phyloP scores from a whole-genome alignment of 2,888 invertebrate species.

The Eubasilissa splendida region DNA sequence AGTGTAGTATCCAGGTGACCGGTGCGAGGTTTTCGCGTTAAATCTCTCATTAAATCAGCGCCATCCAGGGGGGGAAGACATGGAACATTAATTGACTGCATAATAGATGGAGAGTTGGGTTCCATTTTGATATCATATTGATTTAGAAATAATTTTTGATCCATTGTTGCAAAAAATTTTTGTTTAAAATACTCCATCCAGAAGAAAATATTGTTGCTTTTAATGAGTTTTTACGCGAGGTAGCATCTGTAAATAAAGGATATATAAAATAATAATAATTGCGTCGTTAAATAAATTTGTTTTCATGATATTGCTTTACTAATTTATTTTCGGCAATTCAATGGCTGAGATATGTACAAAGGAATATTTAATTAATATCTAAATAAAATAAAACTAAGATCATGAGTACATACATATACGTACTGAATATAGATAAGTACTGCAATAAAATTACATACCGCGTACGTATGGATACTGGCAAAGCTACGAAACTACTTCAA shows the following conservation, averaged over 20 bases:
- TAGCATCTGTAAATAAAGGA: no score
- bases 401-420: no score
- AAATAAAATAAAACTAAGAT: no score
- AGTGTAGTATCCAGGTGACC: conserved; percentile 21
- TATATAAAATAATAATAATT: background rate
- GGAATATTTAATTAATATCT: no score
- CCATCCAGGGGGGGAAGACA: conserved; percentile 56
- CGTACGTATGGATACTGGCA: conserved; percentile 7
- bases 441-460: conserved; percentile 22
- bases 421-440: background rate
- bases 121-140: conserved; percentile 33
- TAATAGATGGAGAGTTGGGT: conserved; percentile 60
- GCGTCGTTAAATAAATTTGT: no score
- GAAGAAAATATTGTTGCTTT: background rate
- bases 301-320: no score
- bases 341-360: no score
- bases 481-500: background rate
- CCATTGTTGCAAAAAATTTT: conserved; percentile 32
- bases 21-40: conserved; percentile 49
- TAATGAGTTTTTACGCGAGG: conserved; percentile 1
- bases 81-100: conserved; percentile 62
- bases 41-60: conserved; percentile 45
- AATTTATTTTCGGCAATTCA: no score
- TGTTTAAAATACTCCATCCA: conserved; percentile 37
- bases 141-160: conserved; percentile 32